Percentiles rank a stretch among this genome's conserved stretches.
Evolutionary conservation across 2,797 vertebrate species (phyloP).

Genomic region (Rhinella marina): DNA sequence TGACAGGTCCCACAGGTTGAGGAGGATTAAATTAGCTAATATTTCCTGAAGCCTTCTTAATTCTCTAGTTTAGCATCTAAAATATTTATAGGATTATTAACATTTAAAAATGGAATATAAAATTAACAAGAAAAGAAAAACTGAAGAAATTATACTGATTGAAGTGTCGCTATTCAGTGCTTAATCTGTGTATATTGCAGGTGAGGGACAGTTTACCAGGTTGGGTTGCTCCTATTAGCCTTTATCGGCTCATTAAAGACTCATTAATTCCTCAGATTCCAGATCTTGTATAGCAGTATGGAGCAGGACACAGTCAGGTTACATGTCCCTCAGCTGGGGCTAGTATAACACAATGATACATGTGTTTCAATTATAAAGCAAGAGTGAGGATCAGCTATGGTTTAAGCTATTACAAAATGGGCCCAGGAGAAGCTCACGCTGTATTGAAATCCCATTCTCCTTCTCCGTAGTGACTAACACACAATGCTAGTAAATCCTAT

Average conservation of each 20-base stretch:
- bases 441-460: not conserved
- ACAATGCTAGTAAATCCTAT: conserved; percentile 29
- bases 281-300: not conserved
- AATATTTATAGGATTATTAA: not conserved
- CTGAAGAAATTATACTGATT: not conserved
- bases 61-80: not conserved
- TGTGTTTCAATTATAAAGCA: conserved; percentile 1
- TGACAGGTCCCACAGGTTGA: too few relatives aligned
- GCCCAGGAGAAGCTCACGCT: conserved; percentile 9
- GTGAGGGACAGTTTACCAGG: not conserved
- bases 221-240: not conserved
- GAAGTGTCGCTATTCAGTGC: not conserved
- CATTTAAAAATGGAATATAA: not conserved
- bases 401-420: conserved; percentile 22
- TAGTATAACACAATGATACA: conserved; percentile 8
- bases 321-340: not conserved
- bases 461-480: not conserved
- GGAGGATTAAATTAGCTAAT: too few relatives aligned
- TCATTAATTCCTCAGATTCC: conserved; percentile 3
- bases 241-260: not conserved
- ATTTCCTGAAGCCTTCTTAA: too few relatives aligned
- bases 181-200: not conserved
- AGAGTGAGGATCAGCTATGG: not conserved
- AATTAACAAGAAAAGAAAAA: not conserved
- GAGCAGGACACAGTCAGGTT: not conserved